These are phyloP conservation scores for Emydocephalus ijimae DNA, from an alignment of 2,113 vertebrate genomes.

Conservation along the genomic window DNA sequence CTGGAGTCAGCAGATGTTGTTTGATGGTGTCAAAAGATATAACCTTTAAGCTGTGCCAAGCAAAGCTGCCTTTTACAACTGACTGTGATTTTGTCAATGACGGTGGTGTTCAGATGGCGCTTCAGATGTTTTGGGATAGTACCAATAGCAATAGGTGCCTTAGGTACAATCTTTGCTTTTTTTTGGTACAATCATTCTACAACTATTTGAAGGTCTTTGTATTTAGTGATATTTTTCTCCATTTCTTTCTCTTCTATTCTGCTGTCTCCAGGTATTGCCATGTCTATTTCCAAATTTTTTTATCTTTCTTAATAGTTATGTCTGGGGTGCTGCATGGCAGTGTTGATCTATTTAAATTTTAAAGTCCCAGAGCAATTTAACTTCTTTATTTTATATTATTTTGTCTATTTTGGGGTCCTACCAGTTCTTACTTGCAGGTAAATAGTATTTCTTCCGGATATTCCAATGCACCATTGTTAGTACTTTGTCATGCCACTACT, in stretches of 20 bases:
- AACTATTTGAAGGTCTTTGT: not conserved
- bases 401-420: too few species aligned
- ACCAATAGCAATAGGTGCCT: not conserved
- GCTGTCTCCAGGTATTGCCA: too few species aligned
- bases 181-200: not conserved
- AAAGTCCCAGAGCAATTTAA: too few species aligned
- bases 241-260: not conserved
- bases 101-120: not conserved
- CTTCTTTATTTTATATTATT: too few species aligned
- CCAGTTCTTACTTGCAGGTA: too few species aligned
- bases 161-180: not conserved
- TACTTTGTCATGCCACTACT: not conserved
- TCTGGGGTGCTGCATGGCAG: too few species aligned
- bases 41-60: not conserved
- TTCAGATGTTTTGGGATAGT: not conserved
- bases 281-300: too few species aligned
- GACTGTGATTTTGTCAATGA: not conserved
- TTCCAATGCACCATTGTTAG: not conserved
- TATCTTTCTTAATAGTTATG: too few species aligned
- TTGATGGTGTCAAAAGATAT: not conserved
- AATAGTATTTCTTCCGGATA: too few species aligned
- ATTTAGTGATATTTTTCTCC: not conserved
- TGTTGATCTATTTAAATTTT: too few species aligned
- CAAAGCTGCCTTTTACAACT: not conserved
- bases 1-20: not conserved